These are phyloP conservation scores for Aurelia aurita DNA, from an alignment of 30 jellyfish, hydroid and myxozoan species.

Conservation along the genomic window DNA sequence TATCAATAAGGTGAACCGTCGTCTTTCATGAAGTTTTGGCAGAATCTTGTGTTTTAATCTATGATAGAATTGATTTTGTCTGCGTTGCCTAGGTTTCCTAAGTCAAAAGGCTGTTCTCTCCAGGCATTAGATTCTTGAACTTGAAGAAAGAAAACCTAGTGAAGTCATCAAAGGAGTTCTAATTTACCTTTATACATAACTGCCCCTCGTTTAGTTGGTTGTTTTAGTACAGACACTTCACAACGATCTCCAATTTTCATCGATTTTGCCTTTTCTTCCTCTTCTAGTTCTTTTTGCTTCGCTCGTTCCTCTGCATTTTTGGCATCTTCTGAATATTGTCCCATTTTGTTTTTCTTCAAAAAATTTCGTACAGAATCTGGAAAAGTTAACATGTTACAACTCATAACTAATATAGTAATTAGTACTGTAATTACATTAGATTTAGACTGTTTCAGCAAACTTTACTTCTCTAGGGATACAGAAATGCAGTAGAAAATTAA, in stretches of 20 bases:
- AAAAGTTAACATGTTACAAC: background rate
- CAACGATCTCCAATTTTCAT: conserved; percentile 88
- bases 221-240: conserved; percentile 80
- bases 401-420: too few relatives aligned
- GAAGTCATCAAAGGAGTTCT: background rate
- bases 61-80: too few relatives aligned
- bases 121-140: background rate
- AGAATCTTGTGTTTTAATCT: too few relatives aligned
- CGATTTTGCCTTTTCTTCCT: conserved; percentile 71
- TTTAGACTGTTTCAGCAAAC: too few relatives aligned
- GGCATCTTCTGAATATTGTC: conserved; percentile 92
- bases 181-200: conserved; percentile 76
- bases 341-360: conserved; percentile 84
- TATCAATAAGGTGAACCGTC: too few relatives aligned
- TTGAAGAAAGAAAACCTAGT: background rate
- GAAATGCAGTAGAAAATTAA: too few relatives aligned
- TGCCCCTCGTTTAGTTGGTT: conserved; percentile 78
- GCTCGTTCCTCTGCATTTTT: conserved; percentile 75
- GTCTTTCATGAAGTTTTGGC: too few relatives aligned
- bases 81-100: background rate
- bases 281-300: conserved; percentile 76
- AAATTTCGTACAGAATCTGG: conserved; percentile 93
- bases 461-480: too few relatives aligned
- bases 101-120: background rate
- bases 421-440: too few relatives aligned